Base-by-base conservation (phyloP, 2,888 invertebrate species). In the Eupithecia subfuscata region DNA sequence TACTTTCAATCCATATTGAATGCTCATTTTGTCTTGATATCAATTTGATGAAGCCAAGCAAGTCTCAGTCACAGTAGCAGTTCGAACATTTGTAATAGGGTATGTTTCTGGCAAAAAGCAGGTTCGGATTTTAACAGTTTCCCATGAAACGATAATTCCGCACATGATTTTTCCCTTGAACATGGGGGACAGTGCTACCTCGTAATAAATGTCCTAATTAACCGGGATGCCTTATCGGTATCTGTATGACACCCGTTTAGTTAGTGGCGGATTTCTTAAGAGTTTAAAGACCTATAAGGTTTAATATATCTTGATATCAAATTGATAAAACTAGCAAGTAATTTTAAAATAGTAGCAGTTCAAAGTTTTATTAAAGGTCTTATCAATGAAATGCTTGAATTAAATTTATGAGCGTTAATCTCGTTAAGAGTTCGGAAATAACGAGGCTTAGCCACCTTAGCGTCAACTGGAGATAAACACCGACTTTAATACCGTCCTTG, bases 401-500 rank as follows among this genome's bases (percentile, higher is more conserved):
- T 52, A 52, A 48, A 48, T 48, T 0, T 48, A 48, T n/a, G 16
- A 22, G 22, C 52, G 22, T 56, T 56, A 22, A 56, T 56, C 11
- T 22, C 52, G 3, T 22, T 52, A 12, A 14, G 43, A 48, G 48
- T 8, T 48, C 2, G 48, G 48, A n/a, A 48, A 16, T n/a, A 48
- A 48, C n/a, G 8, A 48, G 48, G n/a, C n/a, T 48, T 48, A n/a
- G 48, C 16, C 16, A 52, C 9, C n/a, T 52, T 52, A n/a, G 52
- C 52, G n/a, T 52, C n/a, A 52, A 52, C 52, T 9, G n/a, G n/a
- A 52, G 52, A 52, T 52, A 52, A 22, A 56, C 11, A n/a, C 56
- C 56, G 56, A 56, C 11, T 80, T 82, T 81, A 80, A 78, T 79
- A 77, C 63, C 82, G 87, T 86, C 88, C 88, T 88, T 88, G 87